Evolutionary conservation across 2,113 vertebrate species (phyloP), one percentile per base, ranked within the genome.

Genomic region (Motacilla tschutschensis): DNA sequence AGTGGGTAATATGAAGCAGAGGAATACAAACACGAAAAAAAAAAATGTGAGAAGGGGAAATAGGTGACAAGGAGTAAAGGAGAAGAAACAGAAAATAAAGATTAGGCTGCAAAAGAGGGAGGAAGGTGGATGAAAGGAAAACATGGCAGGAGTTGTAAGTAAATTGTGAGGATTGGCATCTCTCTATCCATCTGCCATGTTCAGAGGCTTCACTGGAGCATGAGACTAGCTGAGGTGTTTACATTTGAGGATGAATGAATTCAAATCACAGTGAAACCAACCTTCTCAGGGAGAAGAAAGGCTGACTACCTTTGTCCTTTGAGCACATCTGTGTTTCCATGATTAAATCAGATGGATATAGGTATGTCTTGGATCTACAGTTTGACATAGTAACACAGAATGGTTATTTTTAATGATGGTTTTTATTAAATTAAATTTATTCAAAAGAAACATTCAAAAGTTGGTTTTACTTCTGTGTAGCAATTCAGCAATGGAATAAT

Each of bases 101-200:
- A 73, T n/a, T 36, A 60, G 21, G 14, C 54, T 79, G 29, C 10
- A 5, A 69, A 89, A 70, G 31, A 66, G 11, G 20, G 36, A 69
- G 11, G 29, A 62, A 77, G 14, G 18, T 31, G 24, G 15, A 35
- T 46, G 17, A 85, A 62, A 85, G 33, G 4, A 59, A 64, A 69
- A 57, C 6, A 22, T 12, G 17, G 11, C 25, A 62, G 47, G 22
- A 60, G 8, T 43, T 69, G 2, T 66, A 11, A 65, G 31, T 25
- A 62, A 76, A 48, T 40, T 8, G 9, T 1, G 2, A 36, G 28
- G 33, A 81, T 10, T n/a, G 14, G 9, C 60, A 73, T 19, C 22
- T 4, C 2, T 72, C 22, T 59, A 2, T 65, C 43, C 53, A 9
- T 44, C 43, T 2, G 2, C 20, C 2, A 0, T 18, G 26, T 11